Conservation (phyloP, 2,113 vertebrate species). For the Aramus guarauna region DNA sequence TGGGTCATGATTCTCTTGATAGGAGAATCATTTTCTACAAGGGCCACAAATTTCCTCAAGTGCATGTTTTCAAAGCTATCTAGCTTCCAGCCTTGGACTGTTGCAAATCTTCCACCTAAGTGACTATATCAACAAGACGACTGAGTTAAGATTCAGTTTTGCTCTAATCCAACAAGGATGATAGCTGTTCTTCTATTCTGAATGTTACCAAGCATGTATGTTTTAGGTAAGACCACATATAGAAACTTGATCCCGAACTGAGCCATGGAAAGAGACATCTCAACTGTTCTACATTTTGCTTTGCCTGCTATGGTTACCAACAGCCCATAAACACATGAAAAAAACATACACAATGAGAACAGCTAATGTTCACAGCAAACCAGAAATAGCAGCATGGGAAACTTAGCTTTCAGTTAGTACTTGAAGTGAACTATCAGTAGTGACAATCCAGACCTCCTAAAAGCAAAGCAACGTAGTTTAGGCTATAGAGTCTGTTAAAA, state of each 20-base stretch:
- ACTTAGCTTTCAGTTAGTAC: not conserved
- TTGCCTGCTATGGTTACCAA: constrained; percentile 38
- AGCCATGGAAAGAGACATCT: not conserved
- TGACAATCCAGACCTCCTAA: not conserved
- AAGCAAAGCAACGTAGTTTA: not conserved
- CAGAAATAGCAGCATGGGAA: constrained; percentile 58
- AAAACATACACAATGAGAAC: not conserved
- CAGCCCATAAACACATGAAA: not conserved
- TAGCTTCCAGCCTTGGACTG: not conserved
- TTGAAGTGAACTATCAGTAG: not conserved
- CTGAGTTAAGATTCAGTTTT: not conserved
- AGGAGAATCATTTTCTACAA: not conserved
- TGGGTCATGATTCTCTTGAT: not conserved
- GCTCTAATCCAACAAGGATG: not conserved
- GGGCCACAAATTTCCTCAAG: not conserved
- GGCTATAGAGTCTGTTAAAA: not conserved
- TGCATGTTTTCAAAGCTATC: not conserved
- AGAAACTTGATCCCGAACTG: not conserved
- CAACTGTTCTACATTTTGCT: not conserved
- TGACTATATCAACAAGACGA: not conserved
- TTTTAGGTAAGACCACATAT: not conserved
- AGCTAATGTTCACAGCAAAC: constrained; percentile 3
- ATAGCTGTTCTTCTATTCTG: not conserved
- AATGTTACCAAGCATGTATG: not conserved
- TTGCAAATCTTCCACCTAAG: not conserved